A percentile compares a stretch with the other conserved stretches of the same genome.
Conservation (phyloP, 2,797 vertebrate genomes). For the Triplophysa bombifrons region DNA sequence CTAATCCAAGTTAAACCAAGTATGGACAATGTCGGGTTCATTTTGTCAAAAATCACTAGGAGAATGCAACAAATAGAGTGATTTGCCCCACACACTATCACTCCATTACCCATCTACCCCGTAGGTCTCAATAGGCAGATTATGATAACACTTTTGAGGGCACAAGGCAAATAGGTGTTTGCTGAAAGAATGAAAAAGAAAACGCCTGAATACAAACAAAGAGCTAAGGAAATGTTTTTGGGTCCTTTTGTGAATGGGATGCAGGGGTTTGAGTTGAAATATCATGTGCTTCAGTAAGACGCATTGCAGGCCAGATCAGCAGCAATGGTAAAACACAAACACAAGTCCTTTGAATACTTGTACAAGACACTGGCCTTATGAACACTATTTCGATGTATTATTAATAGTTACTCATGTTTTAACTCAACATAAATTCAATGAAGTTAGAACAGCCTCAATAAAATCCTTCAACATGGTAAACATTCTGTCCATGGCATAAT, state of each 20-base stretch:
- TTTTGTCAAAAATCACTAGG: too few species aligned
- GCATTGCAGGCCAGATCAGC: neutral
- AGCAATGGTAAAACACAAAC: neutral
- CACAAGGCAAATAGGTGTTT: too few species aligned
- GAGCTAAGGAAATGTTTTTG: neutral
- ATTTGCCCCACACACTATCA: too few species aligned
- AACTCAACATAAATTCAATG: neutral
- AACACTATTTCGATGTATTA: neutral
- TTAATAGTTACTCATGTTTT: neutral
- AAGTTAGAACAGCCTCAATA: neutral
- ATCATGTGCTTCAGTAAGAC: neutral
- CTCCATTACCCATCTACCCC: too few species aligned
- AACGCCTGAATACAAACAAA: neutral
- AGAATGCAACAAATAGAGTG: too few species aligned
- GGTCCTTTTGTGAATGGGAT: neutral
- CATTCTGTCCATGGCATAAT: neutral
- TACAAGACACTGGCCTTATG: constrained; percentile 12
- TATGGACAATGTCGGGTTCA: too few species aligned
- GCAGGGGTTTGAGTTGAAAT: neutral
- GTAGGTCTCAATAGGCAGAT: too few species aligned
- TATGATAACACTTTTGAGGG: too few species aligned
- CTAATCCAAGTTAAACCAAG: too few species aligned
- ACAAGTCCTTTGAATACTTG: neutral
- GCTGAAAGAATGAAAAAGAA: neutral
- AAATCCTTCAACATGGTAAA: neutral